Evolutionary conservation across 2,113 vertebrate species (phyloP).

Genomic region (Thamnophis sirtalis): DNA sequence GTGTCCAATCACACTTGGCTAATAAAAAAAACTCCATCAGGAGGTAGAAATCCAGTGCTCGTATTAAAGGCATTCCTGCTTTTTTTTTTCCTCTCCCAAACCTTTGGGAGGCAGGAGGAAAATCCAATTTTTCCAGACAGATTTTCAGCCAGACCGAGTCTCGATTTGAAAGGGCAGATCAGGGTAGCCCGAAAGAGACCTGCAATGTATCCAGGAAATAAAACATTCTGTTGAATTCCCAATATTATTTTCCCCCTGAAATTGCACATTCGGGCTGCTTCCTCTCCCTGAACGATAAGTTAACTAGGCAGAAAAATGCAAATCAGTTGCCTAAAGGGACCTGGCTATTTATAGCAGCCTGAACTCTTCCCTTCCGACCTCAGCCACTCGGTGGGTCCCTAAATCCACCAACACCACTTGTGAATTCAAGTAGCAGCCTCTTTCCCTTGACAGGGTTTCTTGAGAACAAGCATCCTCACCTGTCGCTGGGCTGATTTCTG

Average conservation of each 20-base stretch:
- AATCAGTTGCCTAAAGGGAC: neutral
- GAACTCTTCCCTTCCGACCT: neutral
- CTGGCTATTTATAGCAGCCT: neutral
- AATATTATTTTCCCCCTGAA: neutral
- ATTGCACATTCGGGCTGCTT: neutral
- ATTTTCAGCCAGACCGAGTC: neutral
- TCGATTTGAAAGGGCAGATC: neutral
- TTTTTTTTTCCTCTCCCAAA: neutral
- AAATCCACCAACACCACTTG: neutral
- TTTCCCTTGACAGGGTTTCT: neutral
- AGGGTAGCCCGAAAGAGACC: neutral
- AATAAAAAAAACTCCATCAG: too few species aligned
- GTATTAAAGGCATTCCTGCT: neutral
- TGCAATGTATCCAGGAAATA: neutral
- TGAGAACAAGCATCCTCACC: conserved; percentile 7
- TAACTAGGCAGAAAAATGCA: neutral
- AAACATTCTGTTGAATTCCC: neutral
- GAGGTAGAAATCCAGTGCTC: neutral
- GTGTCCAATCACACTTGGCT: too few species aligned
- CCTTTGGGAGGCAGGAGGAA: neutral
- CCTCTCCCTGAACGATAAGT: neutral
- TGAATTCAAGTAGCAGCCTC: neutral
- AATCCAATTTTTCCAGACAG: neutral
- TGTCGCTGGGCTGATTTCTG: conserved; percentile 50
- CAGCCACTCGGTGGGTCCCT: neutral